Base-by-base conservation (phyloP, 2,888 invertebrate genomes). In the Amiota mariae region DNA sequence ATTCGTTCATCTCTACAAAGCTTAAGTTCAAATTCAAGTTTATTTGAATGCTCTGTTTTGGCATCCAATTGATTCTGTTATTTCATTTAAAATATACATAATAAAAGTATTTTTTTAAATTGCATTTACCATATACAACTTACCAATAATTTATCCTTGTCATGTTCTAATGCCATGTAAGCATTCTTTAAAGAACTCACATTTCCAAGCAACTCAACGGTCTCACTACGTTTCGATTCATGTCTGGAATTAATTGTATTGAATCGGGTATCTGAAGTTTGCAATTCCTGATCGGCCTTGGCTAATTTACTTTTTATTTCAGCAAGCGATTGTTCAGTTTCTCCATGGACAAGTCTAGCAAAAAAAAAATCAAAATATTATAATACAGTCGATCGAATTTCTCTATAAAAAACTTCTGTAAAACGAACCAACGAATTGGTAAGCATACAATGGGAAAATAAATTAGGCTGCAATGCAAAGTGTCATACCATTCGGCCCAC, bases 311-410 rank as follows among this genome's bases (percentile, higher is more conserved):
- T 92, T 88, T 95, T 95, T 73, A 93, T 91, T 79, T 95, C 94
- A 72, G 91, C 91, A 75, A 94, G 91, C 63, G 94, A 93, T 82
- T 93, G 92, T 88, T 95, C 95, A 6, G 94, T 94, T 91, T 95
- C 95, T 82, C 94, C 92, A 84, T 95, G 95, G 68, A 95, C 91
- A 78, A 93, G 92, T 88, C 95, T 95, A 72, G 0, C n/a, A n/a
- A 1, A 70, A 20, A 46, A 18, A 2, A 24, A 36, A 36, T 20
- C 8, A 1, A 56, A 56, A 70, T 9, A 71, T 9, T 56, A 0
- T 70, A 61, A 94, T 49, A 70, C 51, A 68, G 6, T 36, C 36
- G 8, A 6, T 36, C 6, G 8, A 36, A 36, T 6, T 36, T 36
- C 6, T 2, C 8, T 6, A 36, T 36, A 36, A 36, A 0, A 6